Percentiles rank a stretch among this genome's conserved stretches.
Evolutionary conservation across 2,797 vertebrate genomes (phyloP).

Genomic region (Coregonus ussuriensis): DNA sequence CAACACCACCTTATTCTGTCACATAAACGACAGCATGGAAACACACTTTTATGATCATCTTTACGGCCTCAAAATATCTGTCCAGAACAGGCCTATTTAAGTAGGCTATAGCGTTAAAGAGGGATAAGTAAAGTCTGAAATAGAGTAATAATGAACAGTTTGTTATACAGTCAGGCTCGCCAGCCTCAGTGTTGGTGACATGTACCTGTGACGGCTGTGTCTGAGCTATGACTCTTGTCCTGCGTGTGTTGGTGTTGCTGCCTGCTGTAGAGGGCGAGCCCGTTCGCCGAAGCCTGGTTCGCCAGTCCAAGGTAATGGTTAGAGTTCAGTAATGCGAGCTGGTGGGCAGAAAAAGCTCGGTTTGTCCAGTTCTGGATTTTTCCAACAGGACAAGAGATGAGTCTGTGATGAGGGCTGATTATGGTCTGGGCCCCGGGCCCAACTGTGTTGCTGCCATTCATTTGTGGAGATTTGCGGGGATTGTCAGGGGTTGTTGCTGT

Average conservation of each 20-base stretch:
- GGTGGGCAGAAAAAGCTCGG: constrained; percentile 89
- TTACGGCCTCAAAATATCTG: constrained; percentile 58
- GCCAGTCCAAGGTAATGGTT: constrained; percentile 93
- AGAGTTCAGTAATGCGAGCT: constrained; percentile 91
- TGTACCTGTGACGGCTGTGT: constrained; percentile 91
- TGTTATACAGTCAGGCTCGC: constrained; percentile 42
- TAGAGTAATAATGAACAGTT: constrained; percentile 12
- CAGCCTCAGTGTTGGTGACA: constrained; percentile 79
- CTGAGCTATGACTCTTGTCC: constrained; percentile 84
- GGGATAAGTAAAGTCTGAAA: constrained; percentile 31
- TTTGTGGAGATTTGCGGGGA: constrained; percentile 90
- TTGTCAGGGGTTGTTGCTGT: constrained; percentile 95
- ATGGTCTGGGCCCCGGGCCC: constrained; percentile 76
- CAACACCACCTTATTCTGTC: constrained; percentile 16
- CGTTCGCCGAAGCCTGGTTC: constrained; percentile 78
- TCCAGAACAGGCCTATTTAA: constrained; percentile 38
- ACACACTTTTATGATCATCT: constrained; percentile 55
- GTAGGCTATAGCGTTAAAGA: constrained; percentile 25
- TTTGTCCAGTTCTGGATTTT: constrained; percentile 94
- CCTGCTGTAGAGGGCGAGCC: constrained; percentile 83
- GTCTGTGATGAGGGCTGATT: constrained; percentile 89
- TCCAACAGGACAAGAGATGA: constrained; percentile 89
- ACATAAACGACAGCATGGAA: constrained; percentile 50
- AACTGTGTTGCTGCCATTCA: constrained; percentile 72
- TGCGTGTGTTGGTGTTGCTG: constrained; percentile 62